phyloP scores from a whole-genome alignment of 1,140 invertebrate genomes.

The Bombyx mori region ASM3026992v2 NC_085109.1:2550001-2550500 shows the following conservation, averaged over 20 bases:
- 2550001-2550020: too few species aligned
- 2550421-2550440: conserved; percentile 19
- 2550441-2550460: conserved; percentile 17
- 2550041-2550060: neutral
- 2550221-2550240: conserved; percentile 6
- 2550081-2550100: conserved; percentile 10
- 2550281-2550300: too few species aligned
- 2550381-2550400: conserved; percentile 6
- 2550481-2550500: conserved; percentile 16
- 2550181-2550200: conserved; percentile 10
- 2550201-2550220: conserved; percentile 15
- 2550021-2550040: too few species aligned
- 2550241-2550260: neutral
- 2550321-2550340: too few species aligned
- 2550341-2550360: too few species aligned
- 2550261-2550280: too few species aligned
- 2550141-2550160: conserved; percentile 4
- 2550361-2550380: too few species aligned
- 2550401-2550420: conserved; percentile 21
- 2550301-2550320: too few species aligned
- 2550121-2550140: conserved; percentile 10
- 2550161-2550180: conserved; percentile 5
- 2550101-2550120: conserved; percentile 1
- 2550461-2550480: conserved; percentile 6
- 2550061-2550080: conserved; percentile 4